Conservation (phyloP, 2,888 invertebrate genomes). For the Xestia rhomboidea region DNA sequence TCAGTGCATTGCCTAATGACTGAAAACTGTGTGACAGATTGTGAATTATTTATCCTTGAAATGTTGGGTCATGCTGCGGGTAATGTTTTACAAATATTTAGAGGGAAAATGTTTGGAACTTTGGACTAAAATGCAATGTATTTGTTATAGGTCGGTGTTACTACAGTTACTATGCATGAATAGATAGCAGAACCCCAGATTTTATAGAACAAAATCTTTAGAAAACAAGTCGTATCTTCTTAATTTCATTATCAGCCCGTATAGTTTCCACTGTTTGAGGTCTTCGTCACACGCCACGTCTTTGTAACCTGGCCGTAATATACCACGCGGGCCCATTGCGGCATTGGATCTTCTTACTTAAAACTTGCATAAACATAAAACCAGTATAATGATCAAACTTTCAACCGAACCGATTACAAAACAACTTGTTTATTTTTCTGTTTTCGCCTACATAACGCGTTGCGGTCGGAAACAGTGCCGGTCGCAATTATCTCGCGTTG, state of each 20-base stretch:
- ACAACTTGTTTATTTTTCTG: conserved; percentile 26
- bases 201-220: not conserved
- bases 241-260: not conserved
- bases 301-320: not conserved
- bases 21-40: conserved; percentile 12
- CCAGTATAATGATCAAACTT: conserved; percentile 1
- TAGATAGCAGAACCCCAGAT: not conserved
- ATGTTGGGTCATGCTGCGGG: conserved; percentile 40
- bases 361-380: conserved; percentile 9
- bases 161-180: not conserved
- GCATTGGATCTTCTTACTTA: not conserved
- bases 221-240: not conserved
- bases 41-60: conserved; percentile 52
- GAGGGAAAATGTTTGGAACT: conserved; percentile 30
- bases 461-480: conserved; percentile 48
- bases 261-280: not conserved
- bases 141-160: not conserved
- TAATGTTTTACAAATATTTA: conserved; percentile 24
- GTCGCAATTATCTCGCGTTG: conserved; percentile 50
- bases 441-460: conserved; percentile 30
- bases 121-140: conserved; percentile 13
- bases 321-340: not conserved
- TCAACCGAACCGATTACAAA: conserved; percentile 34
- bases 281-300: not conserved
- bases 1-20: conserved; percentile 23